Conservation (phyloP, 1,140 invertebrate genomes). For the Bursaphelenchus mucronatus region DNA sequence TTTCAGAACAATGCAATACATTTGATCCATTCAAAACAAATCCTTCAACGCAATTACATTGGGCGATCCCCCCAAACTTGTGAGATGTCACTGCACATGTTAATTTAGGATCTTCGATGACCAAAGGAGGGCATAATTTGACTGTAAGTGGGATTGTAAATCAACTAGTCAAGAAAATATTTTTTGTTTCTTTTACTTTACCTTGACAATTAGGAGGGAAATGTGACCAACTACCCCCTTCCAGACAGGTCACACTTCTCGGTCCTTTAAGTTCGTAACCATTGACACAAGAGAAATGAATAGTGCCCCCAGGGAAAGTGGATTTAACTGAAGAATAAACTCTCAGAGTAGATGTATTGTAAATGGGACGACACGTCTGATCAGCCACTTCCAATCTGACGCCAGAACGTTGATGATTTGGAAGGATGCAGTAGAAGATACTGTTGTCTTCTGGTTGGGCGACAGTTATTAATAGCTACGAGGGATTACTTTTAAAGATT, state of each 20-base stretch:
- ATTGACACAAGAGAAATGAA: constrained; percentile 40
- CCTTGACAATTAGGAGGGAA: constrained; percentile 37
- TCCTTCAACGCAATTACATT: constrained; percentile 28
- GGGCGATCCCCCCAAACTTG: constrained; percentile 44
- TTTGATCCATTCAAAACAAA: constrained; percentile 26
- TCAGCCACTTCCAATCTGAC: constrained; percentile 35
- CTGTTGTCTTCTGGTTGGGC: constrained; percentile 46
- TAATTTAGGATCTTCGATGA: constrained; percentile 23
- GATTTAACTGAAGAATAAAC: constrained; percentile 38
- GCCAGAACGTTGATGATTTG: constrained; percentile 34
- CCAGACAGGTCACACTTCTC: constrained; percentile 34
- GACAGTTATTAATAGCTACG: constrained; percentile 35
- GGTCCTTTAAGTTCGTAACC: constrained; percentile 36
- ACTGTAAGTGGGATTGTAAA: constrained; percentile 14
- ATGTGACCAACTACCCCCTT: constrained; percentile 46
- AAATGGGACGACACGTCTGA: constrained; percentile 44
- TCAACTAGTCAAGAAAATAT: background rate
- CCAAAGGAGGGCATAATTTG: constrained; percentile 46
- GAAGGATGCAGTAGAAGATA: constrained; percentile 43
- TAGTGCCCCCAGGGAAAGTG: constrained; percentile 31
- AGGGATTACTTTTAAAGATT: constrained; percentile 11
- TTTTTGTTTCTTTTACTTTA: background rate
- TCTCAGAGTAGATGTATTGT: constrained; percentile 30
- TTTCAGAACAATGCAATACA: constrained; percentile 31
- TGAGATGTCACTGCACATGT: constrained; percentile 39